Evolutionary conservation across 2,113 vertebrate genomes (phyloP).

Genomic region (Ceratotherium simum): DNA sequence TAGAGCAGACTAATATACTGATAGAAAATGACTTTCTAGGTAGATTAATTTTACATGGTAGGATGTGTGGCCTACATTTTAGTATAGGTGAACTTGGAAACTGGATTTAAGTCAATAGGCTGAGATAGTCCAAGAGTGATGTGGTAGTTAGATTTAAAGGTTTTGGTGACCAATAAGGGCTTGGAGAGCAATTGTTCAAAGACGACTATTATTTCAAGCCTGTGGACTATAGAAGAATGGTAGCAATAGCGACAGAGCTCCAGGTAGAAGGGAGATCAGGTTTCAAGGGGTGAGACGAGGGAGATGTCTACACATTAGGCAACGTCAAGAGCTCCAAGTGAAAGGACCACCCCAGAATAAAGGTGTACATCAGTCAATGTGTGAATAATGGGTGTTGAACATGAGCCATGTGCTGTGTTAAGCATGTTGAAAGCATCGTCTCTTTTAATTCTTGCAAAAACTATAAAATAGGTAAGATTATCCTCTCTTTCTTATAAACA

Average conservation of each 20-base stretch:
- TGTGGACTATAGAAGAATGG: background rate
- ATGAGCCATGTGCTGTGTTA: background rate
- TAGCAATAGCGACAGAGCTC: background rate
- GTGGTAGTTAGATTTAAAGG: background rate
- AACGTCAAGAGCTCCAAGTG: background rate
- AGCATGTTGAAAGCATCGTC: background rate
- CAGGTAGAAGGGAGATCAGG: background rate
- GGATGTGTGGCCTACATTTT: background rate
- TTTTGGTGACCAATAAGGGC: background rate
- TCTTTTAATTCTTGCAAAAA: background rate
- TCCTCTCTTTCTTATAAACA: background rate
- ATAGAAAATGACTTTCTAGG: background rate
- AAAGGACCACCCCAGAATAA: background rate
- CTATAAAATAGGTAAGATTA: background rate
- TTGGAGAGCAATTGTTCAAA: background rate
- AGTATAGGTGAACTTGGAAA: background rate
- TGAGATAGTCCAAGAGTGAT: background rate
- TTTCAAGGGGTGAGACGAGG: background rate
- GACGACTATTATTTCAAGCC: background rate
- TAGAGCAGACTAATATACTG: background rate
- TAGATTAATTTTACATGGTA: background rate
- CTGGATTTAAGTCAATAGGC: background rate
- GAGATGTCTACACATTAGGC: background rate
- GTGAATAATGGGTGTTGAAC: background rate
- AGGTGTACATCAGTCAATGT: background rate